Evolutionary conservation across 1,140 invertebrate genomes (phyloP), one percentile per base, ranked within the genome.

Genomic region (Helicoverpa zea): DNA sequence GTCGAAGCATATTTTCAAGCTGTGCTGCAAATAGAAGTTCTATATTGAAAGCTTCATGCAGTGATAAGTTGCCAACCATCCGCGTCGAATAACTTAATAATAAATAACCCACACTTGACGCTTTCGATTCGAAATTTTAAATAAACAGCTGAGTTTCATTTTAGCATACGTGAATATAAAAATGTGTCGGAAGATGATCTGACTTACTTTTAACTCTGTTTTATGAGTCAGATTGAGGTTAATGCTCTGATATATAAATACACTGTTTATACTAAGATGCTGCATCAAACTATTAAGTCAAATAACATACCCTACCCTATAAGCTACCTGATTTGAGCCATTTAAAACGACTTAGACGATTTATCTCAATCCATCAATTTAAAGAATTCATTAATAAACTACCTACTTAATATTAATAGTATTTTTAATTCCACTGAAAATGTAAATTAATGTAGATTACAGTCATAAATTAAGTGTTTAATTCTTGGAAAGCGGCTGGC

Each of bases 1-100:
- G 13, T 61, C 35, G n/a, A 66, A 49, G 63, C 10, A 47, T 47
- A 66, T 66, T 66, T 66, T 66, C 16, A 66, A 66, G n/a, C n/a
- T 66, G 63, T 47, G n/a, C n/a, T 49, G 35, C n/a, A 49, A 49
- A 66, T 47, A 66, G 58, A 5, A 61, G 35, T 47, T 66, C 63
- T 47, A 66, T 66, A 66, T 66, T 66, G 63, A 66, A 66, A 66
- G 63, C 35, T 66, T 49, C 63, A 47, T 18, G 43, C 16, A 16
- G 63, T 66, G 63, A 66, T 66, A 66, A 66, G 63, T 66, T 66
- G 63, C 63, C 63, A 66, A 66, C 63, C 63, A 66, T 49, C 35
- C 63, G 63, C 16, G 16, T 66, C 63, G 63, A 66, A 66, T 66
- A 66, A 66, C 63, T 18, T 66, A 16, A 66, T 66, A 66, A 66